Conservation (phyloP, 2,888 invertebrate species). For the Tipula vernalis region DNA sequence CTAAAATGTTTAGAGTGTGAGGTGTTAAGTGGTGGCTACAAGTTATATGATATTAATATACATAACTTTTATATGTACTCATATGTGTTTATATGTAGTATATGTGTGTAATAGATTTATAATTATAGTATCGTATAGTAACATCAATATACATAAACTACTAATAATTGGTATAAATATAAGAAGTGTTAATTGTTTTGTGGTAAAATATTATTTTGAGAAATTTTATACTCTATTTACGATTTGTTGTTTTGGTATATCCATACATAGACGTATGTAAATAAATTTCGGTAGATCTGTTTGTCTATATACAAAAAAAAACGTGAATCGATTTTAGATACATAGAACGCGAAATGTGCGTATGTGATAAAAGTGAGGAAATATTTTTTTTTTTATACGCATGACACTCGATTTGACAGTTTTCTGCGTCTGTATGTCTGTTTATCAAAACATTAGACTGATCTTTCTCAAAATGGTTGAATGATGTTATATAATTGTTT, state of each 20-base stretch:
- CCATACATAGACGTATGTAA: neutral
- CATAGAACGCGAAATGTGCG: neutral
- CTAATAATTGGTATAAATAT: neutral
- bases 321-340: neutral
- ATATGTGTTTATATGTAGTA: neutral
- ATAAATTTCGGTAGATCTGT: neutral
- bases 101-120: neutral
- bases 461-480: neutral
- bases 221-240: neutral
- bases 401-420: neutral
- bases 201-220: neutral
- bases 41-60: neutral
- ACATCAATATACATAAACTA: neutral
- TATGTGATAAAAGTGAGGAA: neutral
- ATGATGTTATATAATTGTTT: neutral
- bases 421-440: neutral
- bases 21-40: conserved; percentile 9
- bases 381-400: neutral
- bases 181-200: neutral
- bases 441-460: neutral
- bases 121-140: neutral
- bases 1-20: conserved; percentile 6
- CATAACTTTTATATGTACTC: neutral
- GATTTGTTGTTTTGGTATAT: neutral
- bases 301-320: neutral